These are phyloP conservation scores for Lepus europaeus DNA, from an alignment of 2,113 vertebrate genomes.

Conservation along the genomic window DNA sequence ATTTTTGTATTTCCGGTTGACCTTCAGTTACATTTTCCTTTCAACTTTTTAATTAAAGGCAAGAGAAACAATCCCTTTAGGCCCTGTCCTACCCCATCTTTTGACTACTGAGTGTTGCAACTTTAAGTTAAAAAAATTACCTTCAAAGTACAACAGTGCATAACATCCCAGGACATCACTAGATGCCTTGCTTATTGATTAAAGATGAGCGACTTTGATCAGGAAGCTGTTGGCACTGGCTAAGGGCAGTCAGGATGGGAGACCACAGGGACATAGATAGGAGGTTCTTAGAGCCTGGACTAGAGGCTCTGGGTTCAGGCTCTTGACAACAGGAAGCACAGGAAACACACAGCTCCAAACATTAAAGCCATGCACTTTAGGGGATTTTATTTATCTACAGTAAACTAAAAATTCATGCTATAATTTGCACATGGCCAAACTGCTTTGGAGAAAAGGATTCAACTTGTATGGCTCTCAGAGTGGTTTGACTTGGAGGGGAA, in stretches of 20 bases:
- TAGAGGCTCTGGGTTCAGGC: neutral
- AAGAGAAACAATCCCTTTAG: neutral
- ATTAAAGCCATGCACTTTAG: neutral
- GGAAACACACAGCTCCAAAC: neutral
- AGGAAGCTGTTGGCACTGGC: constrained; percentile 87
- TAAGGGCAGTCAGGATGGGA: constrained; percentile 81
- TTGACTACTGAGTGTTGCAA: constrained; percentile 52
- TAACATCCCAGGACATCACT: neutral
- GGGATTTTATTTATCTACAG: neutral
- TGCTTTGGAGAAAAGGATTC: neutral
- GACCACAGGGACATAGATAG: constrained; percentile 59
- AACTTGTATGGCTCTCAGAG: neutral
- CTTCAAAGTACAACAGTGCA: constrained; percentile 45
- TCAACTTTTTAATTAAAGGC: constrained; percentile 42
- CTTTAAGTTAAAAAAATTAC: constrained; percentile 31
- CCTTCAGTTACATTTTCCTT: constrained; percentile 61
- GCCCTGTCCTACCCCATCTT: neutral
- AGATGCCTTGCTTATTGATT: constrained; percentile 52
- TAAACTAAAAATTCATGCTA: neutral
- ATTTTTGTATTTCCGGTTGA: neutral
- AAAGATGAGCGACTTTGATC: constrained; percentile 86
- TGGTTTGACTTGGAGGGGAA: neutral
- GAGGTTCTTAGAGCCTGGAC: neutral
- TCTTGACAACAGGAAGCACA: neutral
- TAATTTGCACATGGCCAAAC: neutral